Evolutionary conservation across 2,113 vertebrate genomes (phyloP), one percentile per base, ranked within the genome.

Genomic region (Siphamia tubifer): DNA sequence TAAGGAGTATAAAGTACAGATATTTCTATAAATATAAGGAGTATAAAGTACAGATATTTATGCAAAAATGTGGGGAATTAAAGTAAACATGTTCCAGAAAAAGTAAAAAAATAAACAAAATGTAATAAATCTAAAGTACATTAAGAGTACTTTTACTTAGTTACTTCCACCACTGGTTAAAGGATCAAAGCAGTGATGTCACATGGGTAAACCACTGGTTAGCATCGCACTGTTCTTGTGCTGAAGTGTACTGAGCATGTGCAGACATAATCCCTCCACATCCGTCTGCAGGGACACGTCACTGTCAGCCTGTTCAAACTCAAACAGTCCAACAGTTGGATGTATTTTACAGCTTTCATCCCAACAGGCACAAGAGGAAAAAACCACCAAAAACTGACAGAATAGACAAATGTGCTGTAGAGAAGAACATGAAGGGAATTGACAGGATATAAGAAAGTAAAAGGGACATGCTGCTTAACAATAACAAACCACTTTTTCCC

Each of bases 281-380:
- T 56, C 38, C 54, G 12, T 40, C 47, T 62, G 21, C 74, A 36
- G 48, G 5, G 7, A 21, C 54, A 62, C 12, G 34, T 48, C 34
- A 3, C 23, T 42, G 30, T 52, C 40, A 54, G 40, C 34, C 58
- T 77, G 58, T 70, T 79, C 30, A 69, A 48, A 36, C 49, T 57
- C 49, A n/a, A n/a, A 67, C 68, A 40, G 68, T 74, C 45, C 52
- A 54, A 82, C 67, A 55, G 34, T 68, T 60, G 42, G 34, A 27
- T 19, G 12, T 43, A 24, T 74, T 58, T 42, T 35, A 23, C 45
- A 58, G 61, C 24, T 16, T 43, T 47, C 63, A 30, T 58, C 27
- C 44, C 12, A 12, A 34, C 12, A 52, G 42, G 51, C 10, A 6
- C 17, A 58, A 64, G 58, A 28, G 30, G 42, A 11, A 34, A 67